These are phyloP conservation scores for Pentalonia nigronervosa DNA, from an alignment of 1,140 invertebrate species.

Conservation along the genomic window DNA sequence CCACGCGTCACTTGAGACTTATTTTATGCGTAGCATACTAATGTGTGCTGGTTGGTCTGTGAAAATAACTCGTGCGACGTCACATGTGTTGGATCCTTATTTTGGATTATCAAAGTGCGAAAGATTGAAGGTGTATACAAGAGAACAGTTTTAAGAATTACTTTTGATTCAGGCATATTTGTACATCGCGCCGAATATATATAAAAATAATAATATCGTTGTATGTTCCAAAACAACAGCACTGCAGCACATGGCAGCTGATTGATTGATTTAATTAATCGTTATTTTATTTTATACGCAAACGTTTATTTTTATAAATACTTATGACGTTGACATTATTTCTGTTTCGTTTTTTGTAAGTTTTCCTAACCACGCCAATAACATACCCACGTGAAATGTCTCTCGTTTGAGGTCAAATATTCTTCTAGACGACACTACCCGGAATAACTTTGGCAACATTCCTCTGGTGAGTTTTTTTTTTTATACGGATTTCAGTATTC, in stretches of 20 bases:
- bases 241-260: background rate
- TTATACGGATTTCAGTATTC: background rate
- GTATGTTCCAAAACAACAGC: background rate
- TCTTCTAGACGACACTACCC: background rate
- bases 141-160: too few relatives aligned
- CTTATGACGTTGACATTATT: background rate
- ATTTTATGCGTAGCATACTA: background rate
- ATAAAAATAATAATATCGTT: too few relatives aligned
- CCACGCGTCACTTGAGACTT: background rate
- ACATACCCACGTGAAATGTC: background rate
- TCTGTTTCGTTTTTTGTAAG: background rate
- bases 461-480: background rate
- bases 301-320: background rate
- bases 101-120: background rate
- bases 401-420: background rate
- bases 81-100: background rate
- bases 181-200: background rate
- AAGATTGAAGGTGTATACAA: background rate
- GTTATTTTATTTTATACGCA: background rate
- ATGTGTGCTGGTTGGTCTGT: background rate
- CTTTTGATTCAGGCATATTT: background rate
- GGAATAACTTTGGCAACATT: slow-evolving; percentile 33
- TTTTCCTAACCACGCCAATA: slow-evolving; percentile 14
- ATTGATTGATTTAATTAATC: slow-evolving; percentile 3
- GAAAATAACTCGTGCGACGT: background rate